Percentiles rank a stretch among this genome's conserved stretches.
phyloP scores from a whole-genome alignment of 2,113 vertebrate species.

The Ascaphus truei region DNA sequence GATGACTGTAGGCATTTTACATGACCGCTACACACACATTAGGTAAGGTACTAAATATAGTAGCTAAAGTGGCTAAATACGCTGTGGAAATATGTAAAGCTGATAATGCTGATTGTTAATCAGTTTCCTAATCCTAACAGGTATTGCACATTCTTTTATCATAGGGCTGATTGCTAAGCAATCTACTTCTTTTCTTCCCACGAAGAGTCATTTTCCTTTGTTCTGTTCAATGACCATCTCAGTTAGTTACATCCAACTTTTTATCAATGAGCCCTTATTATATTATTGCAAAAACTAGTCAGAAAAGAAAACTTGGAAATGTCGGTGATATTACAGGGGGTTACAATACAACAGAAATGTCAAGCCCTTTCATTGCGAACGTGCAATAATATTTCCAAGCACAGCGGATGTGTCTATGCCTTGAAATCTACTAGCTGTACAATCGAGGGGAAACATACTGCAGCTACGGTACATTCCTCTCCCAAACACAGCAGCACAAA shows the following conservation, averaged over 20 bases:
- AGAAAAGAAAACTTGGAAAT: neutral
- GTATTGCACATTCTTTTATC: neutral
- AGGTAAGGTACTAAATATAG: neutral
- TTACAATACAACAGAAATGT: neutral
- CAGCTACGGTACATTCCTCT: too few relatives aligned
- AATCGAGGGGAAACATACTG: too few relatives aligned
- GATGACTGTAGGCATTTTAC: too few relatives aligned
- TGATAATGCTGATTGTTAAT: neutral
- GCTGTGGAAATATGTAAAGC: neutral
- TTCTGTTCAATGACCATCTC: neutral
- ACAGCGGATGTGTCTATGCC: too few relatives aligned
- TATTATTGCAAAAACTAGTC: neutral
- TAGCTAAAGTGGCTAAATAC: too few relatives aligned
- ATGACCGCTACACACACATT: too few relatives aligned
- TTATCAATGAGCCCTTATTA: neutral
- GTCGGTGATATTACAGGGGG: neutral
- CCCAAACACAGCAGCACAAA: too few relatives aligned
- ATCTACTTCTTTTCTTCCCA: neutral
- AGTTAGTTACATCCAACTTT: neutral
- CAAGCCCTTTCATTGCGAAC: neutral
- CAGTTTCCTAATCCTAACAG: neutral
- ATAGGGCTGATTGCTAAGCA: neutral
- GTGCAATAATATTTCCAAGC: too few relatives aligned
- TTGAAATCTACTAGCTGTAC: too few relatives aligned
- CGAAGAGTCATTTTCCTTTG: neutral